Evolutionary conservation across 2,888 invertebrate genomes (phyloP).

Genomic region (Drosophila paramelanica): DNA sequence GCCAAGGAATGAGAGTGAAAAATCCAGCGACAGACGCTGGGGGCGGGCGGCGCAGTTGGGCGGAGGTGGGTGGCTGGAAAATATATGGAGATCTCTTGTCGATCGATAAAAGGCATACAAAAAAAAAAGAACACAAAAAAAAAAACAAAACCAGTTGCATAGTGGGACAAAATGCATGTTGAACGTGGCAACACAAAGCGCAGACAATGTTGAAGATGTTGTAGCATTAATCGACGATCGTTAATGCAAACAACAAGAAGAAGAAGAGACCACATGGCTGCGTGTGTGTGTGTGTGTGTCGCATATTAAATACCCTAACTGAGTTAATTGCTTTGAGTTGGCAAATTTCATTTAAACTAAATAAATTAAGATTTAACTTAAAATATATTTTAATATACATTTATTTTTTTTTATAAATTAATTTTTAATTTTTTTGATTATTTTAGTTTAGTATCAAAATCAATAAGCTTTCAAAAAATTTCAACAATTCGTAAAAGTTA

Average conservation of each 20-base stretch:
- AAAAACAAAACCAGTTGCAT: slow-evolving; percentile 38
- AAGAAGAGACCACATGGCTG: background rate
- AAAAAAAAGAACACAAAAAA: background rate
- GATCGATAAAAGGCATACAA: slow-evolving; percentile 38
- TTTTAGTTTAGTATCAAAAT: too few species aligned
- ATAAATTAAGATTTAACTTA: too few species aligned
- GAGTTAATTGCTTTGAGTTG: too few species aligned
- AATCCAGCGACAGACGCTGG: slow-evolving; percentile 20
- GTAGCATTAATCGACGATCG: slow-evolving; percentile 29
- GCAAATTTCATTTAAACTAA: too few species aligned
- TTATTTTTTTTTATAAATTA: too few species aligned
- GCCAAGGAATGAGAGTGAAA: slow-evolving; percentile 66
- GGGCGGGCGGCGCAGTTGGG: slow-evolving; percentile 4
- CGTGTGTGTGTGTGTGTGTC: fast-evolving
- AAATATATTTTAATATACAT: too few species aligned
- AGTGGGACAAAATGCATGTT: slow-evolving; percentile 42
- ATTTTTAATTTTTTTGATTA: too few species aligned
- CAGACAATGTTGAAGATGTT: slow-evolving; percentile 12
- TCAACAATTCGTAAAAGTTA: too few species aligned
- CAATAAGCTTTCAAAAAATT: too few species aligned
- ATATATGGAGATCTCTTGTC: slow-evolving; percentile 37
- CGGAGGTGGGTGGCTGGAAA: slow-evolving; percentile 31
- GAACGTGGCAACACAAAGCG: background rate
- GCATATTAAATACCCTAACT: slow-evolving; percentile 9
- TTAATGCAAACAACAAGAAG: slow-evolving; percentile 14